Percentiles rank a stretch among this genome's conserved stretches.
Evolutionary conservation across 2,888 invertebrate species (phyloP).

Genomic region (Limnephilus marmoratus): DNA sequence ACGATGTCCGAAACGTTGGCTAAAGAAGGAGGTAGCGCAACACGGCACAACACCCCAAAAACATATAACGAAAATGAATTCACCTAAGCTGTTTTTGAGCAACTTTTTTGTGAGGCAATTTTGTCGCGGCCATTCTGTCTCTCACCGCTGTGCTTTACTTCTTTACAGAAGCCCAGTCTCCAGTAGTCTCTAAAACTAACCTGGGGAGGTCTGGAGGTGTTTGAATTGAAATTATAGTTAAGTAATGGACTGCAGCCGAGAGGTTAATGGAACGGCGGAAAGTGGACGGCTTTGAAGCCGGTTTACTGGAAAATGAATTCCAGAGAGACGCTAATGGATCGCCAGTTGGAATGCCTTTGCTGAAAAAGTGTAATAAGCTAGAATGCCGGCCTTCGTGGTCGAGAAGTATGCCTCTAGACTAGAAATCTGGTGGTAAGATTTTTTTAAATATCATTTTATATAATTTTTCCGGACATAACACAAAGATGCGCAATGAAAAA

Average conservation of each 20-base stretch:
- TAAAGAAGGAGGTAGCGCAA: too few species aligned
- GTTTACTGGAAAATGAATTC: neutral
- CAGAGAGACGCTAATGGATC: neutral
- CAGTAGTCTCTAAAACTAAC: neutral
- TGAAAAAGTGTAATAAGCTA: too few species aligned
- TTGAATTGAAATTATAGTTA: neutral
- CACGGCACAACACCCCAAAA: too few species aligned
- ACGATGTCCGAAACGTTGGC: too few species aligned
- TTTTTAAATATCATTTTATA: too few species aligned
- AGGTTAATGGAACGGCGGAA: neutral
- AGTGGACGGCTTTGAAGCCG: neutral
- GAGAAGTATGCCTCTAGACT: too few species aligned
- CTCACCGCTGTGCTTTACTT: neutral
- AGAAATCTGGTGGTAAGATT: too few species aligned
- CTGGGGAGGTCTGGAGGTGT: neutral
- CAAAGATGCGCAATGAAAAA: too few species aligned
- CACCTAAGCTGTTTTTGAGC: neutral
- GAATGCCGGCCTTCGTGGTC: too few species aligned
- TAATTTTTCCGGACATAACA: too few species aligned
- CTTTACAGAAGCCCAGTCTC: neutral
- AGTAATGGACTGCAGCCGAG: neutral
- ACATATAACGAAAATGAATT: too few species aligned
- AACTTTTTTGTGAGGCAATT: neutral
- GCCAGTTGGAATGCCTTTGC: neutral
- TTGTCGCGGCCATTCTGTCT: neutral